Conservation (phyloP, 2,888 invertebrate species). For the Pegoplata infirma region DNA sequence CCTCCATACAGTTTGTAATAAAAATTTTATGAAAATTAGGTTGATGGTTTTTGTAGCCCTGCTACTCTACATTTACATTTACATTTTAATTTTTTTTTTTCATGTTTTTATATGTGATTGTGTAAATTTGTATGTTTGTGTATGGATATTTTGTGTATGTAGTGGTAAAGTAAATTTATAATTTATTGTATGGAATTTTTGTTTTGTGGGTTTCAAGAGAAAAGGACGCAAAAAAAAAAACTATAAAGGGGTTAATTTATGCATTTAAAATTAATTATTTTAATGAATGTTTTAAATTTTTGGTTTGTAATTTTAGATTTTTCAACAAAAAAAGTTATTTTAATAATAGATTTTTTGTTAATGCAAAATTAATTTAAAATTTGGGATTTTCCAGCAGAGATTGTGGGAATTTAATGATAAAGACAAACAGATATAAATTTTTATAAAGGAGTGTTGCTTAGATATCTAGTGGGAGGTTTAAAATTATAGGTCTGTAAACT, state of each 20-base stretch:
- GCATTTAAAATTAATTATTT: conserved; percentile 50
- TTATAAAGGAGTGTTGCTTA: too few species aligned
- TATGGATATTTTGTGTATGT: background rate
- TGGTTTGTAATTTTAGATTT: conserved; percentile 27
- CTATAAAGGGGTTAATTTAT: conserved; percentile 13
- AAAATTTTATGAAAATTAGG: conserved; percentile 57
- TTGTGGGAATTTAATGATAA: too few species aligned
- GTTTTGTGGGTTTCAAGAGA: background rate
- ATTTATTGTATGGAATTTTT: conserved; percentile 31
- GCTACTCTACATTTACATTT: conserved; percentile 18
- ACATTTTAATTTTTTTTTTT: background rate
- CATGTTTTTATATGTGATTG: background rate
- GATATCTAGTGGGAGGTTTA: too few species aligned
- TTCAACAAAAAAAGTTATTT: too few species aligned
- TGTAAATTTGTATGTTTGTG: too few species aligned
- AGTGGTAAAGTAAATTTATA: conserved; percentile 11
- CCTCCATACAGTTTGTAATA: conserved; percentile 1
- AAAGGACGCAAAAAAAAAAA: too few species aligned
- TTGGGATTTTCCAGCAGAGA: too few species aligned
- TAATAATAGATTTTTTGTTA: too few species aligned
- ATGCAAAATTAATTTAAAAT: too few species aligned
- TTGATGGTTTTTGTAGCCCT: conserved; percentile 45
- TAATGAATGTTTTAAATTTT: conserved; percentile 45
- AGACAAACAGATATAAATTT: too few species aligned
- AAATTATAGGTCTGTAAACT: too few species aligned